Evolutionary conservation across 1,140 invertebrate species (phyloP).

Genomic region (Pseudobourletiella spinata): DNA sequence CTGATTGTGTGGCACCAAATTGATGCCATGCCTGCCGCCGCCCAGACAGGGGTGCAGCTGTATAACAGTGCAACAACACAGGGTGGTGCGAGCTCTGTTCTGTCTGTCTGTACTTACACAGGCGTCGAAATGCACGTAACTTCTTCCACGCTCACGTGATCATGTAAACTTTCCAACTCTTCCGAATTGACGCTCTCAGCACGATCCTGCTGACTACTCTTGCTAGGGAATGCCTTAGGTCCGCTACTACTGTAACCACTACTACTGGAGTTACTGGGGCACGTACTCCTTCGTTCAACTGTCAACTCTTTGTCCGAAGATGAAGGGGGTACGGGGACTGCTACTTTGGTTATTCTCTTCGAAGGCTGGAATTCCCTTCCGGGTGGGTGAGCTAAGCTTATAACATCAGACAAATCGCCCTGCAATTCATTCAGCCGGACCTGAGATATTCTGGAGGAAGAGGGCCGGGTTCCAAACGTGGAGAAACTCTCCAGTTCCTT

Average conservation of each 20-base stretch:
- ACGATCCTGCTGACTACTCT: neutral
- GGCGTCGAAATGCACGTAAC: constrained; percentile 23
- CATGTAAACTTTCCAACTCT: constrained; percentile 20
- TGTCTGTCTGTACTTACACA: too few relatives aligned
- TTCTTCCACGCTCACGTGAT: constrained; percentile 4
- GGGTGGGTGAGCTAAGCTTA: constrained; percentile 20
- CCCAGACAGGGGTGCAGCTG: too few relatives aligned
- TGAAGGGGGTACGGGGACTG: constrained; percentile 19
- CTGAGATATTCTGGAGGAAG: constrained; percentile 19
- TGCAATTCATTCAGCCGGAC: constrained; percentile 14
- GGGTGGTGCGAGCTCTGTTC: too few relatives aligned
- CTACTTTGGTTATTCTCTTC: constrained; percentile 2
- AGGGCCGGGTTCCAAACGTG: constrained; percentile 30
- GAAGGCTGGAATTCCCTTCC: constrained; percentile 26
- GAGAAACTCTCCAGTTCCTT: constrained; percentile 30
- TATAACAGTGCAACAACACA: too few relatives aligned
- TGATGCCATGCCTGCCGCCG: too few relatives aligned
- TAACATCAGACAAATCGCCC: constrained; percentile 19
- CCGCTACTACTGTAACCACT: constrained; percentile 26
- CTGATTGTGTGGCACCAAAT: constrained; percentile 1
- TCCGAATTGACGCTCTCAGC: constrained; percentile 19
- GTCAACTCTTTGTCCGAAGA: constrained; percentile 2
- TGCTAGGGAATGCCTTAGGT: neutral
- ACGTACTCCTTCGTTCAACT: constrained; percentile 11
- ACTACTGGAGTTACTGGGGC: constrained; percentile 21